Percentiles rank a stretch among this genome's conserved stretches.
phyloP scores from a whole-genome alignment of 2,113 vertebrate genomes.

The Ondatra zibethicus region DNA sequence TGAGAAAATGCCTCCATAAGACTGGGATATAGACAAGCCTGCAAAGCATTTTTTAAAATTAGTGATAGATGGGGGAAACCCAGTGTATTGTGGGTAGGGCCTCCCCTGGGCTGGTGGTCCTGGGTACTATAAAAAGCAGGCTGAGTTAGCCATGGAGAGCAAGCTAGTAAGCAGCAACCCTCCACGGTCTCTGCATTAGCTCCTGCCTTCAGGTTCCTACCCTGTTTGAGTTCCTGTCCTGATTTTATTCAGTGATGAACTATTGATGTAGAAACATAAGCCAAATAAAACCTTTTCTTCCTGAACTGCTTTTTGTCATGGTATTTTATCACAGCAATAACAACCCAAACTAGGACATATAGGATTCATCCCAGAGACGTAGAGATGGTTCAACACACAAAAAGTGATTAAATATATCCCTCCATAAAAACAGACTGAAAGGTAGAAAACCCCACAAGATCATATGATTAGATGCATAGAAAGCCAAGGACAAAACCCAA shows the following conservation, averaged over 20 bases:
- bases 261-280: neutral
- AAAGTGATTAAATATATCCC: neutral
- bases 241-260: neutral
- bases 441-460: neutral
- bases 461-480: neutral
- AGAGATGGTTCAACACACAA: neutral
- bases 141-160: neutral
- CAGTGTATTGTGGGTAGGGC: neutral
- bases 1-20: neutral
- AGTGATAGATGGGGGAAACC: neutral
- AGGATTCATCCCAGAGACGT: neutral
- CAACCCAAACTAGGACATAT: neutral
- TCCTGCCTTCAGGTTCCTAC: neutral
- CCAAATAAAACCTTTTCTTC: neutral
- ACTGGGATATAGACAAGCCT: neutral
- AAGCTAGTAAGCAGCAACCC: neutral
- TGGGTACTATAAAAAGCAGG: neutral
- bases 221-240: neutral
- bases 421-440: neutral
- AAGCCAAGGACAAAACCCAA: neutral
- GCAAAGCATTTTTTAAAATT: neutral
- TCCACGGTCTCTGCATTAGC: neutral
- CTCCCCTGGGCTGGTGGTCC: neutral
- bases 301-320: neutral
- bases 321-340: neutral